Evolutionary conservation across 2,888 invertebrate species (phyloP).

Genomic region (Zygaena filipendulae): DNA sequence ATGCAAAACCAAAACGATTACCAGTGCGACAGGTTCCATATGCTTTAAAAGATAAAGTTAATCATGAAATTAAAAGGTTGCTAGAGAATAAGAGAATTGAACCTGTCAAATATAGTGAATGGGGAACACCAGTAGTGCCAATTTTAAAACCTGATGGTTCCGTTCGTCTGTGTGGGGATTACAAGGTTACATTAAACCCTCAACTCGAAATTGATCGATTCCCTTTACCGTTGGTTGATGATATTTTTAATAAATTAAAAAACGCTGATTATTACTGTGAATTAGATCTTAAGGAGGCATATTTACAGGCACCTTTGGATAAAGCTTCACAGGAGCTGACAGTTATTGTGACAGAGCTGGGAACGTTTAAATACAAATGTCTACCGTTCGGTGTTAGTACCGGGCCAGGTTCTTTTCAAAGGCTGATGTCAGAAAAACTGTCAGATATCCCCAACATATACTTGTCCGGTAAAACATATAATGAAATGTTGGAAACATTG

Average conservation of each 20-base stretch:
- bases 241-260: conserved; percentile 7
- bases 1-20: conserved; percentile 3
- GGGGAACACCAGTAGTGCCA: conserved; percentile 19
- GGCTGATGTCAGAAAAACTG: conserved; percentile 1
- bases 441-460: conserved; percentile 10
- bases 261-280: conserved; percentile 13
- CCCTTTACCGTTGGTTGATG: conserved; percentile 5
- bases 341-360: conserved; percentile 12
- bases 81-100: conserved; percentile 8
- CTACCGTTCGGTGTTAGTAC: conserved; percentile 6
- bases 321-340: conserved; percentile 8
- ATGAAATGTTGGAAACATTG: no score
- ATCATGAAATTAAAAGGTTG: conserved; percentile 5
- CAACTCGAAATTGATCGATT: conserved; percentile 9
- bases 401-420: conserved; percentile 8
- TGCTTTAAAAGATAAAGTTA: conserved; percentile 2
- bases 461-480: conserved; percentile 13
- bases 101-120: conserved; percentile 13
- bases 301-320: conserved; percentile 12
- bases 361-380: conserved; percentile 11
- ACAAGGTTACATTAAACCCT: conserved; percentile 15
- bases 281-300: conserved; percentile 15
- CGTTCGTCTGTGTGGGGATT: conserved; percentile 20
- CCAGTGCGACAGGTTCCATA: conserved; percentile 2
- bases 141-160: conserved; percentile 17